Evolutionary conservation across 2,888 invertebrate species (phyloP), one percentile per base, ranked within the genome.

Genomic region (Erebia ligea): DNA sequence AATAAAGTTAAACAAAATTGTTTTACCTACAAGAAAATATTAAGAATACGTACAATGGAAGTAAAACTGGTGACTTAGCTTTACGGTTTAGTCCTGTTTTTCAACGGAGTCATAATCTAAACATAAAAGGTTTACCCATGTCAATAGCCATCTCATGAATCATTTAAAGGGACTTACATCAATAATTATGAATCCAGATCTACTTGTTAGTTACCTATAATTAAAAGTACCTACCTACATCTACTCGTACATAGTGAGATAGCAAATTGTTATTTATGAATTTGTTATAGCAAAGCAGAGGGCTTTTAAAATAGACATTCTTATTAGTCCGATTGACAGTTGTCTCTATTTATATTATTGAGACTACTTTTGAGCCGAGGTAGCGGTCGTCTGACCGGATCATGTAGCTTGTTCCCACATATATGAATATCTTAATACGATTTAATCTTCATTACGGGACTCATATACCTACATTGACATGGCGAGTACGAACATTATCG

Each of bases 231-330:
- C 8, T 15, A 50, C 4, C 3, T 48, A 48, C 66, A 70, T 72
- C 74, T 76, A 73, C 73, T 75, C 72, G 62, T 69, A 70, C 73
- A 68, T 72, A 72, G 70, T 70, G 75, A 70, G 73, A 76, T 75
- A 73, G 69, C 67, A 63, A 67, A 73, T 71, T 63, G 70, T 73
- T 77, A 74, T 77, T 76, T 79, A 77, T 65, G 76, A 68, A 34
- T 34, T 61, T 63, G 45, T 17, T n/a, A n/a, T n/a, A 68, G 58
- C 66, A 68, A 74, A 73, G 66, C 71, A 71, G 71, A 75, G 72
- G 72, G 75, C 73, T 75, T 73, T 68, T 75, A 75, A 74, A 76
- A 73, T 77, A 75, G 74, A 75, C 72, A 74, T 77, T 76, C 67
- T 75, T 75, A 76, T 75, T 73, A 72, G 73, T 71, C 62, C 62